A percentile compares a stretch with the other conserved stretches of the same genome.
Conservation (phyloP, 2,797 vertebrate genomes). For the Podarcis lilfordi region DNA sequence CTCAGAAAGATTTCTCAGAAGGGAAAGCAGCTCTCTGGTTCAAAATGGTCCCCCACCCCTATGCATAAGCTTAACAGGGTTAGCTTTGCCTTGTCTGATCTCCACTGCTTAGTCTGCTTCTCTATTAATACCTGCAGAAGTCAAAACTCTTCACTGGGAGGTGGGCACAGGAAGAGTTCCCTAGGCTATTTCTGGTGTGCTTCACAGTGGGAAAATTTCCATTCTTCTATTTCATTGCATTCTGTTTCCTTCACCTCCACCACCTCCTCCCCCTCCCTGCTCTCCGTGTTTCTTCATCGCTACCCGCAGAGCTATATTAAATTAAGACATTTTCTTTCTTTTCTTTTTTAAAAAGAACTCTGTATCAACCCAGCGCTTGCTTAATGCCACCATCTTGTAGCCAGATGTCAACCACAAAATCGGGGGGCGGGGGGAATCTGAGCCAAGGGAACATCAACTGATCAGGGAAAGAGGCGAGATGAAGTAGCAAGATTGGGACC, state of each 20-base stretch:
- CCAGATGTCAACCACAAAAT: slow-evolving; percentile 69
- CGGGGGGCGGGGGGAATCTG: slow-evolving; percentile 30
- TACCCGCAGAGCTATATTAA: not conserved
- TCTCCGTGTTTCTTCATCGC: not conserved
- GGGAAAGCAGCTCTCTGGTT: too few species aligned
- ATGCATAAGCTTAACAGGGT: too few species aligned
- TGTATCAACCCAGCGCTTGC: slow-evolving; percentile 51
- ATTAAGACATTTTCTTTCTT: slow-evolving; percentile 14
- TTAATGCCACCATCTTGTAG: slow-evolving; percentile 70
- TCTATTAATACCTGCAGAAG: not conserved
- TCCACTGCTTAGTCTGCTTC: too few species aligned
- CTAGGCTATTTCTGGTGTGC: slow-evolving; percentile 50
- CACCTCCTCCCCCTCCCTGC: slow-evolving; percentile 49
- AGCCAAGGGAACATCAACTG: not conserved
- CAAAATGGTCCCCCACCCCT: too few species aligned
- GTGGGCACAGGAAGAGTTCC: slow-evolving; percentile 27
- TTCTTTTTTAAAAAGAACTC: not conserved
- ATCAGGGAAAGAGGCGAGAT: slow-evolving; percentile 26
- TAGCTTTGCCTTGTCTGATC: too few species aligned
- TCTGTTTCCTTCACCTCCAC: slow-evolving; percentile 25
- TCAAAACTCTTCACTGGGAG: slow-evolving; percentile 38
- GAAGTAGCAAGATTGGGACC: slow-evolving; percentile 43
- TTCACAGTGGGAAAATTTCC: slow-evolving; percentile 62
- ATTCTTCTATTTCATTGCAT: slow-evolving; percentile 52
- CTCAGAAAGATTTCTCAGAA: too few species aligned